A percentile compares a stretch with the other conserved stretches of the same genome.
Evolutionary conservation across 2,888 invertebrate genomes (phyloP).

Genomic region (Chirona hameri): DNA sequence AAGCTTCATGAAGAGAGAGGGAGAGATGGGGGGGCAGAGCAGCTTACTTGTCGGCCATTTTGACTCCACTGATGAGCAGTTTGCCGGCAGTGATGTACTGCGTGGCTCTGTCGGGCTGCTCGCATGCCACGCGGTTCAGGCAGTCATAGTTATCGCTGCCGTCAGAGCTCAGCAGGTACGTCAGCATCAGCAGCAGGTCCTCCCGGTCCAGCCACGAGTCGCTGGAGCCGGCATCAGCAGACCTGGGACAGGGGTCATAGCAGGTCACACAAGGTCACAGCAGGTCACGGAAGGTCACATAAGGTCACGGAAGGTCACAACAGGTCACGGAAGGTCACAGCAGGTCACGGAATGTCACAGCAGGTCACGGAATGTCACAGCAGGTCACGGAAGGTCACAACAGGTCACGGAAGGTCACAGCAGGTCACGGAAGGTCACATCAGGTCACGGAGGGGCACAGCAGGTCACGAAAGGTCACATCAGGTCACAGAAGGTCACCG

Average conservation of each 20-base stretch:
- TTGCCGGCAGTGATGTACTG: slow-evolving; percentile 75
- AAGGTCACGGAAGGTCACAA: background rate
- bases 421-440: too few relatives aligned
- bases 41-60: slow-evolving; percentile 62
- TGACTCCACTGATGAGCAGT: slow-evolving; percentile 65
- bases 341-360: background rate
- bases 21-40: too few relatives aligned
- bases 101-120: slow-evolving; percentile 65
- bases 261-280: too few relatives aligned
- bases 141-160: slow-evolving; percentile 61
- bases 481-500: too few relatives aligned
- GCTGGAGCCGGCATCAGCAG: background rate
- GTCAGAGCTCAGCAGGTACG: slow-evolving; percentile 62
- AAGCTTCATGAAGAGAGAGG: too few relatives aligned
- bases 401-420: background rate
- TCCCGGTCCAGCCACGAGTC: slow-evolving; percentile 31
- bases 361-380: background rate
- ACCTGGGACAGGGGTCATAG: too few relatives aligned
- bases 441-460: too few relatives aligned
- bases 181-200: slow-evolving; percentile 63
- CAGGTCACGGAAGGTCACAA: background rate
- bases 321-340: background rate
- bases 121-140: slow-evolving; percentile 70
- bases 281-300: too few relatives aligned
- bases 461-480: too few relatives aligned